phyloP scores from a whole-genome alignment of 1,140 invertebrate species.

The Drosophila nigromelanica region DNA sequence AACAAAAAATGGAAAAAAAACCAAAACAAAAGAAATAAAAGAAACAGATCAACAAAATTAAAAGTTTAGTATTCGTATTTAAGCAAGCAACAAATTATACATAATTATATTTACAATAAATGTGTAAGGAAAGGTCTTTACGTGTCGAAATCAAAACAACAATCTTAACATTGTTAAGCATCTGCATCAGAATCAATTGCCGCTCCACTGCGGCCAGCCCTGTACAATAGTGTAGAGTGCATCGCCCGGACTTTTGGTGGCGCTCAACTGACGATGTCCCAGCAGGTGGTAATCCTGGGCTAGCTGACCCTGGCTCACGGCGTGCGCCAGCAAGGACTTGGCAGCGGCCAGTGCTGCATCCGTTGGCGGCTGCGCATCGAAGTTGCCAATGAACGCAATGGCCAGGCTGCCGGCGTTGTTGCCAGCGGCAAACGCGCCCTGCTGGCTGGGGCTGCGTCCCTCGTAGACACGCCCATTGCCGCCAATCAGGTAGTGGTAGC shows the following conservation, averaged over 20 bases:
- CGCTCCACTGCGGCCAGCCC: constrained; percentile 86
- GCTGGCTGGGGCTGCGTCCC: constrained; percentile 86
- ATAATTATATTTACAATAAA: constrained; percentile 83
- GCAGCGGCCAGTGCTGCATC: constrained; percentile 85
- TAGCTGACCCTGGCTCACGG: constrained; percentile 85
- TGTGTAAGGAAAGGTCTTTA: constrained; percentile 79
- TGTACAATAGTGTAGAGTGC: constrained; percentile 85
- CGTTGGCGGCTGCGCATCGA: constrained; percentile 82
- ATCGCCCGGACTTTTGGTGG: constrained; percentile 87
- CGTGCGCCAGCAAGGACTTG: constrained; percentile 85
- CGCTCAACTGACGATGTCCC: constrained; percentile 86
- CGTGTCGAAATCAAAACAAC: constrained; percentile 72
- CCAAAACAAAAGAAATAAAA: constrained; percentile 45
- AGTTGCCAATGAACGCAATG: constrained; percentile 86
- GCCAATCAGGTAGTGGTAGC: constrained; percentile 88
- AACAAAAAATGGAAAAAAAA: constrained; percentile 39
- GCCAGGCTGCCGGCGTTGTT: constrained; percentile 87
- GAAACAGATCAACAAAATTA: constrained; percentile 83
- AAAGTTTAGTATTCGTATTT: constrained; percentile 86
- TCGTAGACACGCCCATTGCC: constrained; percentile 88
- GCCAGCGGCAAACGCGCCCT: constrained; percentile 85
- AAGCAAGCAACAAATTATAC: constrained; percentile 81
- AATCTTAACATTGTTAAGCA: neutral
- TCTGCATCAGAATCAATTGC: neutral
- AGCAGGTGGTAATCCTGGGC: constrained; percentile 86